Evolutionary conservation across 2,888 invertebrate species (phyloP).

Genomic region (Acholoe squamosa): DNA sequence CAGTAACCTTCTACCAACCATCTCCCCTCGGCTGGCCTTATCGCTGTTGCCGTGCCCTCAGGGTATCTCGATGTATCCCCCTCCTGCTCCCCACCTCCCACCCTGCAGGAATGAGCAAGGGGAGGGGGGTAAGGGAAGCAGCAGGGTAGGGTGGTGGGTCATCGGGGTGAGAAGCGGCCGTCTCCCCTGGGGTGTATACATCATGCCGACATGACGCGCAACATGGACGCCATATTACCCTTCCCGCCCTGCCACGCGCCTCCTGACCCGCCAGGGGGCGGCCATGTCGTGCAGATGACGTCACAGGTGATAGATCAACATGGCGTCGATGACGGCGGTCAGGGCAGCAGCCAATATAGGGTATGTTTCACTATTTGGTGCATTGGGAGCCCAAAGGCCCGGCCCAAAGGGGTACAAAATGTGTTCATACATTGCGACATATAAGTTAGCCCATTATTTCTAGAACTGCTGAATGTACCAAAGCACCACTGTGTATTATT

Average conservation of each 20-base stretch:
- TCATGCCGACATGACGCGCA: slow-evolving; percentile 48
- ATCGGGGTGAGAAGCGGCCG: slow-evolving; percentile 1
- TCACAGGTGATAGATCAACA: slow-evolving; percentile 52
- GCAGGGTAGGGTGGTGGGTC: neutral
- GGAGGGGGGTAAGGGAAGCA: neutral
- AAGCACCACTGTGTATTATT: no score
- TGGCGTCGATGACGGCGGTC: neutral
- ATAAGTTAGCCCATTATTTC: no score
- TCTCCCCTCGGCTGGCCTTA: neutral
- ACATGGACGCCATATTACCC: slow-evolving; percentile 55
- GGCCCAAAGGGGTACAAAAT: no score
- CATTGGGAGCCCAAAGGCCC: no score
- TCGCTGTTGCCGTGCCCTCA: neutral
- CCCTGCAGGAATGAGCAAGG: neutral
- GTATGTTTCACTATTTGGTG: no score
- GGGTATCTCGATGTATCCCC: neutral
- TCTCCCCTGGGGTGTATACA: slow-evolving; percentile 31
- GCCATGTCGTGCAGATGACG: neutral
- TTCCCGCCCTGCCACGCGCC: slow-evolving; percentile 46
- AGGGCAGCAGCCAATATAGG: neutral
- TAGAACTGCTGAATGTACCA: no score
- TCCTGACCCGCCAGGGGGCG: slow-evolving; percentile 33
- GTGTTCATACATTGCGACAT: no score
- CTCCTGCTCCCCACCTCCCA: neutral
- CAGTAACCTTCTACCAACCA: neutral